A percentile compares a stretch with the other conserved stretches of the same genome.
Evolutionary conservation across 2,113 vertebrate species (phyloP).

Genomic region (Carlito syrichta): DNA sequence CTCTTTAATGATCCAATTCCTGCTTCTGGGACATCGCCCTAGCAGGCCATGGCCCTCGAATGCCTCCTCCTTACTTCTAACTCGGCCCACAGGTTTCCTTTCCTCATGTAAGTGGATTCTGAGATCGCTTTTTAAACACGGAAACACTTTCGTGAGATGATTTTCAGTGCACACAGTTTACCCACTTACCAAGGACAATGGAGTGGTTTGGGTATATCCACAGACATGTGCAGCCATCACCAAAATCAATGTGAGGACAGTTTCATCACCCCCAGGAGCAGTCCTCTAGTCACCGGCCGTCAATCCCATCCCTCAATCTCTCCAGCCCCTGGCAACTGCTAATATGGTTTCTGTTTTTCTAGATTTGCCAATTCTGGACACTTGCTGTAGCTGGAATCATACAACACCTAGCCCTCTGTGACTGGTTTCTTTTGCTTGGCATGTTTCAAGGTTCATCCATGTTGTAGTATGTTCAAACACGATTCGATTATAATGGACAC

Average conservation of each 20-base stretch:
- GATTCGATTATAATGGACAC: not conserved
- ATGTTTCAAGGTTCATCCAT: not conserved
- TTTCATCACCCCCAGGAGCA: not conserved
- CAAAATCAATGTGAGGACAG: not conserved
- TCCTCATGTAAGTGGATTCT: constrained; percentile 10
- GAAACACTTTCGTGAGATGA: not conserved
- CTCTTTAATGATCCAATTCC: constrained; percentile 20
- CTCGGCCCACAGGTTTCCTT: not conserved
- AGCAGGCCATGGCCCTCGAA: not conserved
- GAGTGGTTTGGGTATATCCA: not conserved
- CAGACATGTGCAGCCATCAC: not conserved
- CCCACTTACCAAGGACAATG: not conserved
- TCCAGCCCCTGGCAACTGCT: not conserved
- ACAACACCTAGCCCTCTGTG: not conserved
- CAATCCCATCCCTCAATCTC: not conserved
- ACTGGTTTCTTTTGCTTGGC: not conserved
- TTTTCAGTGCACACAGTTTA: not conserved
- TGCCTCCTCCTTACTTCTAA: not conserved
- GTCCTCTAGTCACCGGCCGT: not conserved
- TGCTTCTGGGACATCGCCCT: not conserved
- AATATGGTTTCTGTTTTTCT: not conserved
- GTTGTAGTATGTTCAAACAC: not conserved
- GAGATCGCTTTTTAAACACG: not conserved
- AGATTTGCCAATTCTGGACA: not conserved
- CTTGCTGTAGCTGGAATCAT: not conserved